phyloP scores from a whole-genome alignment of 1,140 invertebrate genomes.

The Thaumatotibia leucotreta region DNA sequence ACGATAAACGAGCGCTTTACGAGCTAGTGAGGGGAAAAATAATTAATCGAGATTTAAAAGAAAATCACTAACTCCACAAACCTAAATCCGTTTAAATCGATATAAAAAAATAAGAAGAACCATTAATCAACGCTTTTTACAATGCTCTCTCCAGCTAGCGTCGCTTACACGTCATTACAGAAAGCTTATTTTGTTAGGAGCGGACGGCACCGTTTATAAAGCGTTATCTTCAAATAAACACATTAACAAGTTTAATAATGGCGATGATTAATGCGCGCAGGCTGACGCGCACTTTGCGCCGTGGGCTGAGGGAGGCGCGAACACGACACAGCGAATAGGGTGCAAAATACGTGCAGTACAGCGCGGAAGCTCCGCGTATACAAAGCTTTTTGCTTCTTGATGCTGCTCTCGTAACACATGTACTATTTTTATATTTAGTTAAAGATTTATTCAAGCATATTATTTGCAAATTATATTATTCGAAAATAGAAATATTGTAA shows the following conservation, averaged over 20 bases:
- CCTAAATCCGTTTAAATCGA: slow-evolving; percentile 33
- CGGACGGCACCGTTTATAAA: slow-evolving; percentile 75
- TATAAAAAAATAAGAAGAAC: slow-evolving; percentile 26
- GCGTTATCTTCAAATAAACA: slow-evolving; percentile 74
- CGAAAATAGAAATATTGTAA: no score
- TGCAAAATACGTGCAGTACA: slow-evolving; percentile 20
- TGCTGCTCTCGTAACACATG: background rate
- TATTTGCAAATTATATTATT: no score
- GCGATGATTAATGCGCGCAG: slow-evolving; percentile 73
- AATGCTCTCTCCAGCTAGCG: slow-evolving; percentile 33
- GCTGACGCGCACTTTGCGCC: slow-evolving; percentile 65
- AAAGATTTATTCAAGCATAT: no score
- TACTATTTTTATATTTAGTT: background rate
- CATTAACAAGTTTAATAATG: slow-evolving; percentile 76
- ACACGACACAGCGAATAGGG: slow-evolving; percentile 30
- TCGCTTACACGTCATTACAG: slow-evolving; percentile 68
- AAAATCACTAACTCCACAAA: background rate
- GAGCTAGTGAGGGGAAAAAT: background rate
- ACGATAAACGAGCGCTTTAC: no score
- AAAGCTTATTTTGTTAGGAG: slow-evolving; percentile 70
- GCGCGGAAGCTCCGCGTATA: background rate
- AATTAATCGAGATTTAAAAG: background rate
- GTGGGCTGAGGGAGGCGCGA: slow-evolving; percentile 58
- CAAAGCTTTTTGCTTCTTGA: background rate
- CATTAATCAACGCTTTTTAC: slow-evolving; percentile 63